phyloP scores from a whole-genome alignment of 1,140 invertebrate species.

The Brachionus asplanchnoidis region DNA sequence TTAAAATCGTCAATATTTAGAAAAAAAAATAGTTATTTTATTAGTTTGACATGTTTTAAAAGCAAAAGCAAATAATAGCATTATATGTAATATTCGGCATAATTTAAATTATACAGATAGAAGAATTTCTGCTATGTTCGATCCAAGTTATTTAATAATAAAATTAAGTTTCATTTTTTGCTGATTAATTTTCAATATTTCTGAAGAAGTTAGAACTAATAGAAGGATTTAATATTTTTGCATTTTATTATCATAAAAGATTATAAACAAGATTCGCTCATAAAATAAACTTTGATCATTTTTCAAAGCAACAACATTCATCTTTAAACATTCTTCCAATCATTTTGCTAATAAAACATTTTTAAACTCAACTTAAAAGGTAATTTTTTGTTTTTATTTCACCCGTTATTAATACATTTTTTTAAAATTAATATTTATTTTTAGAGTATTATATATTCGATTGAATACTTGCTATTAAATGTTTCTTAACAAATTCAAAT shows the following conservation, averaged over 20 bases:
- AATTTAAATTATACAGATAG: background rate
- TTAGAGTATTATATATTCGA: too few relatives aligned
- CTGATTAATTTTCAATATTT: background rate
- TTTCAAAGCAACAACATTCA: too few relatives aligned
- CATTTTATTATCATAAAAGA: slow-evolving; percentile 6
- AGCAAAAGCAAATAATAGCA: too few relatives aligned
- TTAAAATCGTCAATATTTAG: too few relatives aligned
- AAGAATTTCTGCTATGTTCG: background rate
- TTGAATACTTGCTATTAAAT: too few relatives aligned
- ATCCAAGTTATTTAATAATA: background rate
- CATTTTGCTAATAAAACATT: background rate
- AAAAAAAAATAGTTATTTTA: too few relatives aligned
- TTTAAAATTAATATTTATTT: too few relatives aligned
- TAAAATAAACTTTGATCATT: background rate
- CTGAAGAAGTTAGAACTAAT: background rate
- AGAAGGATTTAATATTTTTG: background rate
- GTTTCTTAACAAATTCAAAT: too few relatives aligned
- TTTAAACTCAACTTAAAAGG: background rate
- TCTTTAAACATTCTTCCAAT: background rate
- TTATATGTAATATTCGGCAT: background rate
- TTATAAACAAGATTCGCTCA: background rate
- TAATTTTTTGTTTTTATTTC: background rate
- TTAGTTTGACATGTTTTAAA: too few relatives aligned
- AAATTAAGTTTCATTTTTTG: background rate
- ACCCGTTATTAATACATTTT: too few relatives aligned